Conservation (phyloP, 2,113 vertebrate genomes). For the Pteronura brasiliensis region DNA sequence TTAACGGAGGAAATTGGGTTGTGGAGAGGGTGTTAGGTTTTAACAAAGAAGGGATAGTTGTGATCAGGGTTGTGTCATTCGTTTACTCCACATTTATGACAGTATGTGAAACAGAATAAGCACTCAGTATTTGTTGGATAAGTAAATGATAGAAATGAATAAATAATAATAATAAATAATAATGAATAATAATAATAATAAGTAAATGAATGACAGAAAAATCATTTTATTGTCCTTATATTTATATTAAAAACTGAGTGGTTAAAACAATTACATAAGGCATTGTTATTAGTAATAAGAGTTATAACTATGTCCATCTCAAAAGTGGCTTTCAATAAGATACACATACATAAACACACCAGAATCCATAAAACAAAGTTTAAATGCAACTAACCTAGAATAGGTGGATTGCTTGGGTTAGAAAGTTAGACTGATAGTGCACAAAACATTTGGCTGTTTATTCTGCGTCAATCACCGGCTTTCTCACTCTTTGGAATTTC, state of each 20-base stretch:
- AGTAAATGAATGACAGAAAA: neutral
- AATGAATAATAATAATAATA: neutral
- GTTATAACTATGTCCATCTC: neutral
- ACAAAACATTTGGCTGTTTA: neutral
- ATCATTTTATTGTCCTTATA: neutral
- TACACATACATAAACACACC: neutral
- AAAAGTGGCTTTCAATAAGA: neutral
- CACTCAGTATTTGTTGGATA: neutral
- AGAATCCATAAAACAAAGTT: neutral
- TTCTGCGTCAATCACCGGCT: neutral
- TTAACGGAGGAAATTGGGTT: neutral
- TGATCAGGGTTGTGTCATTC: neutral
- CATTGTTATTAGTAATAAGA: neutral
- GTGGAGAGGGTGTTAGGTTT: neutral
- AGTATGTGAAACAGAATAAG: neutral
- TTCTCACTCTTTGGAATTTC: neutral
- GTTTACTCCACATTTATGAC: neutral
- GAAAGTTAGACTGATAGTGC: neutral
- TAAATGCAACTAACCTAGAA: neutral
- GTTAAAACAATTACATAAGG: neutral
- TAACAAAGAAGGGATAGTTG: neutral
- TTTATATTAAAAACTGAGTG: neutral
- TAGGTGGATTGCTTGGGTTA: neutral
- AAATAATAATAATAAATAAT: too few relatives aligned
- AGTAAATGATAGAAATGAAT: neutral